These are phyloP conservation scores for Philaethria dido DNA, from an alignment of 2,888 invertebrate genomes.

Conservation along the genomic window DNA sequence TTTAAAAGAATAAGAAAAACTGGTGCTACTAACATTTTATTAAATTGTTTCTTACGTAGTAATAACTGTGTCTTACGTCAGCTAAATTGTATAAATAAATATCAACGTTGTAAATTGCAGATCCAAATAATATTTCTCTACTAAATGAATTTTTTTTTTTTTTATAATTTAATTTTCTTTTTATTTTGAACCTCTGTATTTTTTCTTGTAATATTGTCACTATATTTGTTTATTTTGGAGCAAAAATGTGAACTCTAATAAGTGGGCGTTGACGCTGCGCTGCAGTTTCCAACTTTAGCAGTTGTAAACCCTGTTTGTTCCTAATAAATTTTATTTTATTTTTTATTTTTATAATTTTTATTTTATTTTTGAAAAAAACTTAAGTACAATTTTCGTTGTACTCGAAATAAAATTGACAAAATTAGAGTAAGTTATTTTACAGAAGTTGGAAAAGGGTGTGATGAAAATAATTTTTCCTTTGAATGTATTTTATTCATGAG, in stretches of 20 bases:
- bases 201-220: too few species aligned
- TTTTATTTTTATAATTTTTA: too few species aligned
- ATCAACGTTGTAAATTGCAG: not conserved
- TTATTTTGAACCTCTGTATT: too few species aligned
- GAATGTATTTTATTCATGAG: constrained; percentile 59
- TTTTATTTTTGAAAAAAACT: not conserved
- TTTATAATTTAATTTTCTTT: too few species aligned
- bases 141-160: too few species aligned
- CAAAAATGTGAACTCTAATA: too few species aligned
- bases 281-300: too few species aligned
- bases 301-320: too few species aligned
- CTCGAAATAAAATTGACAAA: constrained; percentile 1
- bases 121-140: not conserved
- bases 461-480: constrained; percentile 54
- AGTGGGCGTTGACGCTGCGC: too few species aligned
- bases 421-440: constrained; percentile 3
- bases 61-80: not conserved
- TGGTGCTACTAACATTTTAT: not conserved
- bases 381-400: not conserved
- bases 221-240: too few species aligned
- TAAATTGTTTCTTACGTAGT: not conserved
- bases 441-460: constrained; percentile 43
- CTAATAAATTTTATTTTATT: too few species aligned
- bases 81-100: not conserved
- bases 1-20: not conserved